Evolutionary conservation across 2,888 invertebrate species (phyloP).

Genomic region (Augiades crinisus): DNA sequence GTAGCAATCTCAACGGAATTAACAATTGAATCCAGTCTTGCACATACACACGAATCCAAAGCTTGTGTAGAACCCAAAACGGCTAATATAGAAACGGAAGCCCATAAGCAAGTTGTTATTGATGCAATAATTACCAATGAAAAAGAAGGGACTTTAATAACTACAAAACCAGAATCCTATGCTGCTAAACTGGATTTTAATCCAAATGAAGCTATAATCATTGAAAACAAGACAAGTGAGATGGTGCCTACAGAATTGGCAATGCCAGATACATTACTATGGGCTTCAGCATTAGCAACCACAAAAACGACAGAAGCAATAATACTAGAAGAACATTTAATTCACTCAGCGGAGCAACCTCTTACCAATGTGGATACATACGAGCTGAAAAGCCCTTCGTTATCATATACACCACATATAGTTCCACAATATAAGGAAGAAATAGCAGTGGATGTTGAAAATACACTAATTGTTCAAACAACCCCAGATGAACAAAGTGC

Average conservation of each 20-base stretch:
- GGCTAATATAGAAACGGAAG: conserved; percentile 76
- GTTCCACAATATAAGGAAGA: conserved; percentile 81
- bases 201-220: conserved; percentile 68
- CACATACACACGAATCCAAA: conserved; percentile 39
- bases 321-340: conserved; percentile 77
- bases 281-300: conserved; percentile 56
- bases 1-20: conserved; percentile 78
- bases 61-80: conserved; percentile 43
- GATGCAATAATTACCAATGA: conserved; percentile 80
- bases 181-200: conserved; percentile 49
- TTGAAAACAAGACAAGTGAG: conserved; percentile 76
- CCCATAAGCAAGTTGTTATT: conserved; percentile 76
- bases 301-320: conserved; percentile 80
- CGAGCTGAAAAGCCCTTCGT: conserved; percentile 59
- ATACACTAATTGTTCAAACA: conserved; percentile 50
- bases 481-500: conserved; percentile 69
- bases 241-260: conserved; percentile 56
- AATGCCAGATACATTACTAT: conserved; percentile 41
- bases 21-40: conserved; percentile 60
- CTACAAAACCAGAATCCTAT: conserved; percentile 38
- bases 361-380: conserved; percentile 43
- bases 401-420: conserved; percentile 72
- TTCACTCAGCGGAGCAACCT: conserved; percentile 68
- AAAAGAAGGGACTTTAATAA: conserved; percentile 67
- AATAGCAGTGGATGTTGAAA: conserved; percentile 82